Evolutionary conservation across 2,888 invertebrate species (phyloP).

Genomic region (Platycheirus albimanus): DNA sequence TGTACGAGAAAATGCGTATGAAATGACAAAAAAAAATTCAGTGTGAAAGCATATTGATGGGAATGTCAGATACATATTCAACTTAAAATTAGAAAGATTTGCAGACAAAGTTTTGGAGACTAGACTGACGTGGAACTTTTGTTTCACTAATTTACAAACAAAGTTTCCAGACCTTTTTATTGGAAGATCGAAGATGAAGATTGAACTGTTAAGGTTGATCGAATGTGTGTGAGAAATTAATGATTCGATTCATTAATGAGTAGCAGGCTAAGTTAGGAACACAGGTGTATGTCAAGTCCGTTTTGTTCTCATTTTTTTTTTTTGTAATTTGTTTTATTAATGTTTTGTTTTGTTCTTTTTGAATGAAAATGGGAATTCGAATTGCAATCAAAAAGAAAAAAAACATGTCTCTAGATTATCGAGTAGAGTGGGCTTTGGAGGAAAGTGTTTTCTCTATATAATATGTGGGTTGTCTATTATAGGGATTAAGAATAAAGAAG

Average conservation of each 20-base stretch:
- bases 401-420: not conserved
- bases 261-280: conserved; percentile 36
- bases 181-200: conserved; percentile 26
- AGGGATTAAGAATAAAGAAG: conserved; percentile 41
- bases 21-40: conserved; percentile 36
- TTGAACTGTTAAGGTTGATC: conserved; percentile 67
- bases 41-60: conserved; percentile 63
- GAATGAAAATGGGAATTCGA: conserved; percentile 25
- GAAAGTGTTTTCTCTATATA: conserved; percentile 13
- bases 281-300: conserved; percentile 27
- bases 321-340: not conserved
- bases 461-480: not conserved
- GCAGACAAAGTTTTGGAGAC: conserved; percentile 20
- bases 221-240: conserved; percentile 70
- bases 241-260: conserved; percentile 64
- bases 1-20: too few species aligned
- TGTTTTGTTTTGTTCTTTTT: conserved; percentile 15
- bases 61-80: conserved; percentile 19
- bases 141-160: conserved; percentile 56
- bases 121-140: conserved; percentile 14
- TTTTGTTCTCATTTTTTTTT: conserved; percentile 26
- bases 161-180: conserved; percentile 11
- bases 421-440: not conserved
- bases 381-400: conserved; percentile 56
- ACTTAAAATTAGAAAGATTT: not conserved